These are phyloP conservation scores for Scyliorhinus canicula DNA, from an alignment of 2,797 vertebrate genomes.

Conservation along the genomic window DNA sequence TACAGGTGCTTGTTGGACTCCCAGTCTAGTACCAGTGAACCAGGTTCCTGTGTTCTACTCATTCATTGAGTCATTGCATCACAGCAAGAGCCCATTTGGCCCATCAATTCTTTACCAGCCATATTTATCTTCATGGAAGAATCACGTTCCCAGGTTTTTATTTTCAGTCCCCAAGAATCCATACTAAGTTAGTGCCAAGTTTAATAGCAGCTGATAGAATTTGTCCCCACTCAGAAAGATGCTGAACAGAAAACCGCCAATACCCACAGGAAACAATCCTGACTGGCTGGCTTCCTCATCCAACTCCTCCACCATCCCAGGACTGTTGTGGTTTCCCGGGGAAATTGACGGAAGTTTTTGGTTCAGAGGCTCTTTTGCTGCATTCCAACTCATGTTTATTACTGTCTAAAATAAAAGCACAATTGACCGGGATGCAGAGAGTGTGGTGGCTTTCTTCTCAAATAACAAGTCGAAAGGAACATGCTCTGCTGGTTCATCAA, in stretches of 20 bases:
- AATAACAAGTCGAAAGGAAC: background rate
- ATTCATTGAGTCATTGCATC: background rate
- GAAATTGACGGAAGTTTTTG: background rate
- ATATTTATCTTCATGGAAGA: background rate
- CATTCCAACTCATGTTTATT: background rate
- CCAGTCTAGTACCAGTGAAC: background rate
- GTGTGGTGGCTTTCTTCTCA: background rate
- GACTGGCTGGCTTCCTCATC: background rate
- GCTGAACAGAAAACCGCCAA: background rate
- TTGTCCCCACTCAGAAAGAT: background rate
- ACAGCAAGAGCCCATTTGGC: background rate
- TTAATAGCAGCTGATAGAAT: background rate
- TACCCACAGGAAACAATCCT: background rate
- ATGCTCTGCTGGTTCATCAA: no score
- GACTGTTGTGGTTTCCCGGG: background rate
- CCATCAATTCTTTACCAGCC: background rate
- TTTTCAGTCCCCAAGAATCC: background rate
- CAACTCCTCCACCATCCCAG: background rate
- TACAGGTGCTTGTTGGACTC: background rate
- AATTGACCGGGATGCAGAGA: background rate
- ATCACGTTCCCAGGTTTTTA: background rate
- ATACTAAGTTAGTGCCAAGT: background rate
- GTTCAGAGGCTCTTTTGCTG: background rate
- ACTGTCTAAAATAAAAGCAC: slow-evolving; percentile 15
- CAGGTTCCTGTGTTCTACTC: background rate